A percentile compares a stretch with the other conserved stretches of the same genome.
These are phyloP conservation scores for Scarus forsteni DNA, from an alignment of 2,797 vertebrate genomes.

Conservation along the genomic window DNA sequence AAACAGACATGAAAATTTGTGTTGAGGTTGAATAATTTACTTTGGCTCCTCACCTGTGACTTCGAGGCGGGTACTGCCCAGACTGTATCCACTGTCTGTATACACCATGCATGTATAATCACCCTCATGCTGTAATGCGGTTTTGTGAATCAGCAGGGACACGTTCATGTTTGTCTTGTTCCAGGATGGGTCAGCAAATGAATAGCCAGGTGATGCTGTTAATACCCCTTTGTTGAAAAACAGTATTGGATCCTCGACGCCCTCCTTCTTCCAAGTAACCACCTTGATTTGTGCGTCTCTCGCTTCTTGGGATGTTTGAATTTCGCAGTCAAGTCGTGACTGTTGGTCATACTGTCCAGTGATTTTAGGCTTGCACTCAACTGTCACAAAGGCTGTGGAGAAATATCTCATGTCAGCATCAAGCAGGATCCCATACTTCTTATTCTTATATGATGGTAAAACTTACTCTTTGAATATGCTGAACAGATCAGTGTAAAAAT, in stretches of 20 bases:
- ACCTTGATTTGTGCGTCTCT: fast-evolving
- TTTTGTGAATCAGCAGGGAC: slow-evolving; percentile 69
- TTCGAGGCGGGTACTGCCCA: fast-evolving
- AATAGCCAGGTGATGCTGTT: fast-evolving
- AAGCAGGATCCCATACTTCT: background rate
- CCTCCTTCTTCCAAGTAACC: slow-evolving; percentile 49
- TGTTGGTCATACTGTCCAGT: slow-evolving; percentile 25
- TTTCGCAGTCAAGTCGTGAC: slow-evolving; percentile 58
- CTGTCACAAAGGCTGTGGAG: slow-evolving; percentile 9
- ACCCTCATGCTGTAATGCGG: slow-evolving; percentile 27
- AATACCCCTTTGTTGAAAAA: fast-evolving
- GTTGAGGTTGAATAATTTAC: too few relatives aligned
- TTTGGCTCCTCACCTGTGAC: slow-evolving; percentile 67
- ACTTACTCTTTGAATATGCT: slow-evolving; percentile 17
- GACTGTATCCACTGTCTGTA: fast-evolving
- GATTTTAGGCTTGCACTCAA: background rate
- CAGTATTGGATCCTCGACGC: fast-evolving
- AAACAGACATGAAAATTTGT: background rate
- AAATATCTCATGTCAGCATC: background rate
- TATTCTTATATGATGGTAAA: background rate
- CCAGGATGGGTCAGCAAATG: slow-evolving; percentile 36
- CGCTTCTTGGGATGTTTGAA: fast-evolving
- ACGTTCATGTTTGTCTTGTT: slow-evolving; percentile 30
- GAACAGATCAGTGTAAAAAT: fast-evolving
- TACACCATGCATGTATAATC: fast-evolving